Evolutionary conservation across 2,888 invertebrate genomes (phyloP), one percentile per base, ranked within the genome.

Genomic region (Ophonus ardosiacus): DNA sequence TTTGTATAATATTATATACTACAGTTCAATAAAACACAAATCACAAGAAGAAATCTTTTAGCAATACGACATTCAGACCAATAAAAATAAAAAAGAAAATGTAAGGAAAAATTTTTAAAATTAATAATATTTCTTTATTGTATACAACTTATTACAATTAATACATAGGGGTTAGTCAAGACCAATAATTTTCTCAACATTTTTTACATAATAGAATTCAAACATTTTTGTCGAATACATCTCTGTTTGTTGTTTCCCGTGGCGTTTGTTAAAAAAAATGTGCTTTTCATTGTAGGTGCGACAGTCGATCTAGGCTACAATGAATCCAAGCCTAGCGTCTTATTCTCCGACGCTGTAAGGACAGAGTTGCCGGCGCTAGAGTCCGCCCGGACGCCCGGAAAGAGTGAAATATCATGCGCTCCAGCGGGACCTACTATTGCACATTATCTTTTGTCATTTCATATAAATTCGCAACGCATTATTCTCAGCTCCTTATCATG

Each of bases 381-480:
- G 17, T 56, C 57, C 57, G 78, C 13, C 24, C 7, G 74, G 51
- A 68, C 21, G 15, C 43, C 13, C 21, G 21, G 56, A 59, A 79
- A 59, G 78, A 78, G 18, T 78, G 78, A 78, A 78, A 78, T 78
- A 78, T 78, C 31, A 24, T 56, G 78, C 56, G 78, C 43, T 78
- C 78, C 59, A 43, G 31, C 24, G 81, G 68, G 81, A 68, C 56
- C 68, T 81, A 68, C 81, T 81, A 65, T 56, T 68, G 65, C 81
- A 56, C 81, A 81, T 81, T 81, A 81, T 81, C 81, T 81, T 81
- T 68, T 81, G 81, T 81, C 81, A 68, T 81, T 81, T 81, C 24
- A 81, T 81, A 81, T 81, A 81, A 81, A 81, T 81, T 81, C 68
- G 40, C 81, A 56, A 15, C 43, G 56, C 68, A 81, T 81, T 81